Base-by-base conservation (phyloP, 2,113 vertebrate species). In the Dinomys branickii region DNA sequence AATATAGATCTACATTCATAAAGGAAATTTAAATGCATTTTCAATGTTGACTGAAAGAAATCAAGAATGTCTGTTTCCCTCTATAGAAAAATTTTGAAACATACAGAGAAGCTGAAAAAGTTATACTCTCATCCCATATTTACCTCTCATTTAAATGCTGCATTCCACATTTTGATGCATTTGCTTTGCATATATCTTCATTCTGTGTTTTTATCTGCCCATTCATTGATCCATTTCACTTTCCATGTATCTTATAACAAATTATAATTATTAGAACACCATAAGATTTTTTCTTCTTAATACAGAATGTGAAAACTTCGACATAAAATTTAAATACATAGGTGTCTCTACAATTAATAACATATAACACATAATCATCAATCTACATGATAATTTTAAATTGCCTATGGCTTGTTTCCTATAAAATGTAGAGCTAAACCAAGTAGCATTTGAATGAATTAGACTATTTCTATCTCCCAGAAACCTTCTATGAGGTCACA, bases 371-470 rank as follows among this genome's bases (percentile, higher is more conserved):
- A 83, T 71, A 58, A 7, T 35, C 52, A 22, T 33, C 28, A 52
- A 50, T 84, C 73, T 89, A 82, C 19, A 78, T 38, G 33, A 24
- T 58, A 78, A 78, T 73, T 35, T 65, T 88, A 83, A 86, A 77
- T 33, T 84, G 24, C n/a, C 47, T 84, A 67, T 80, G 54, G 47
- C 92, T 85, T 95, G 33, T 69, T 92, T 93, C 10, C 38, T 93
- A 47, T 93, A 30, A 78, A 81, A 82, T 35, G 28, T 5, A 85
- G 80, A 19, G 75, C 52, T 95, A 81, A 52, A 54, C 4, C 61
- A 50, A 88, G 1, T 63, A 88, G 50, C 24, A 63, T 75, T 85
- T 82, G n/a, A 59, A 35, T 16, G 50, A 71, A 30, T 20, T 83
- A 5, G 52, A 38, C 33, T 85, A 41, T 59, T 56, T 94, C 81